Evolutionary conservation across 2,113 vertebrate species (phyloP).

Genomic region (Datnioides undecimradiatus): DNA sequence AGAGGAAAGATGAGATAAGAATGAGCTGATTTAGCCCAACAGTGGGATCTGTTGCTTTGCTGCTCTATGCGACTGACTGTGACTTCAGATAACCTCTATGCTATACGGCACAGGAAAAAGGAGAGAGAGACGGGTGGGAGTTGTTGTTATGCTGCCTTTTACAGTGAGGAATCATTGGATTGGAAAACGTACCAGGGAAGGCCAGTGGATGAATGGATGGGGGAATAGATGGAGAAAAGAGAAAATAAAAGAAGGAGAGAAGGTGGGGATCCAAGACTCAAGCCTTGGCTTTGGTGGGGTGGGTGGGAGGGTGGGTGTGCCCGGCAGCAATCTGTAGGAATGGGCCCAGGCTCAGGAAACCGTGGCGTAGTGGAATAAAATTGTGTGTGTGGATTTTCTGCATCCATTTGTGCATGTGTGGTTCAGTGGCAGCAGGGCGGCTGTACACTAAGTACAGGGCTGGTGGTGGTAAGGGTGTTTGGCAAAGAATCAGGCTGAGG

Average conservation of each 20-base stretch:
- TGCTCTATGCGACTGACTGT: constrained; percentile 14
- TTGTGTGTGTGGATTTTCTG: constrained; percentile 55
- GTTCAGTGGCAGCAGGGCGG: constrained; percentile 75
- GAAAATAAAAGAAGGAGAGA: constrained; percentile 22
- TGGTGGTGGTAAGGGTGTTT: constrained; percentile 81
- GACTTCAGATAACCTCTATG: constrained; percentile 46
- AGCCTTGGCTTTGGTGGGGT: constrained; percentile 49
- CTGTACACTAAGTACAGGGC: constrained; percentile 79
- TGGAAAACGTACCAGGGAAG: background rate
- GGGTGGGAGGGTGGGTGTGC: constrained; percentile 61
- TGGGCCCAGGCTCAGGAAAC: constrained; percentile 78
- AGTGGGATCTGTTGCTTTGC: constrained; percentile 11
- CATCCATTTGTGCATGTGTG: constrained; percentile 73
- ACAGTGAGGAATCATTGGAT: background rate
- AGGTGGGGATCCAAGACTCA: constrained; percentile 30
- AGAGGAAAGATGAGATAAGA: constrained; percentile 42
- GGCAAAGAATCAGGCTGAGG: constrained; percentile 71
- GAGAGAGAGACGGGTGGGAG: background rate
- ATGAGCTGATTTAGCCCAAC: constrained; percentile 22
- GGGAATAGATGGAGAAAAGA: constrained; percentile 24
- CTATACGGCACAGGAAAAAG: constrained; percentile 21
- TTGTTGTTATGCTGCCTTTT: constrained; percentile 31
- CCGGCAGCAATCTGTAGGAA: constrained; percentile 53
- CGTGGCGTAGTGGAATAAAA: constrained; percentile 83
- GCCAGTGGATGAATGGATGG: too few species aligned